These are phyloP conservation scores for Leptinotarsa juncta DNA, from an alignment of 2,888 invertebrate species.

Conservation along the genomic window DNA sequence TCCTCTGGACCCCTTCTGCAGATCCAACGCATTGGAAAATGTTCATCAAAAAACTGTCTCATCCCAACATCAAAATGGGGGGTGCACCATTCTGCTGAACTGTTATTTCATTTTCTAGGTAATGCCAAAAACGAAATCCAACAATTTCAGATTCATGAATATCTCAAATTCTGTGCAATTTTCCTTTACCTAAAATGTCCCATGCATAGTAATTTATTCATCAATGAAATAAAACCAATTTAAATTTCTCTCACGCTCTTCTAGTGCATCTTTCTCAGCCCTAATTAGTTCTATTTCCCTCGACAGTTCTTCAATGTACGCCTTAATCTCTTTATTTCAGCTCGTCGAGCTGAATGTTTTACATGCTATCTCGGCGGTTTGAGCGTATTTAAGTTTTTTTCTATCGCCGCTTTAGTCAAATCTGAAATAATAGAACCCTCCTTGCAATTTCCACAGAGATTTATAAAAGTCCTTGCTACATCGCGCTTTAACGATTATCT, in stretches of 20 bases:
- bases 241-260: not conserved
- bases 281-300: not conserved
- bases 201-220: too few relatives aligned
- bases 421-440: conserved; percentile 9
- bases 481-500: conserved; percentile 9
- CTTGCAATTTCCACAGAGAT: conserved; percentile 10
- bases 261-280: not conserved
- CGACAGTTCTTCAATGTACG: not conserved
- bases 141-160: too few relatives aligned
- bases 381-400: not conserved
- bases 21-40: too few relatives aligned
- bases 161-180: too few relatives aligned
- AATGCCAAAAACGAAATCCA: too few relatives aligned
- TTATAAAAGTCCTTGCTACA: conserved; percentile 15
- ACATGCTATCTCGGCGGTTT: not conserved
- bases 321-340: conserved; percentile 3
- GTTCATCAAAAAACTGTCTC: too few relatives aligned
- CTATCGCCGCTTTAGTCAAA: not conserved
- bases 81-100: too few relatives aligned
- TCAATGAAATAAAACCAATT: not conserved
- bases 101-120: too few relatives aligned
- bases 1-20: too few relatives aligned
- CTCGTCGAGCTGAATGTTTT: conserved; percentile 12
- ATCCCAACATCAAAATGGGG: too few relatives aligned
- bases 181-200: too few relatives aligned